A percentile compares a stretch with the other conserved stretches of the same genome.
Evolutionary conservation across 2,888 invertebrate species (phyloP).

Genomic region (Holacanthella duospinosa): DNA sequence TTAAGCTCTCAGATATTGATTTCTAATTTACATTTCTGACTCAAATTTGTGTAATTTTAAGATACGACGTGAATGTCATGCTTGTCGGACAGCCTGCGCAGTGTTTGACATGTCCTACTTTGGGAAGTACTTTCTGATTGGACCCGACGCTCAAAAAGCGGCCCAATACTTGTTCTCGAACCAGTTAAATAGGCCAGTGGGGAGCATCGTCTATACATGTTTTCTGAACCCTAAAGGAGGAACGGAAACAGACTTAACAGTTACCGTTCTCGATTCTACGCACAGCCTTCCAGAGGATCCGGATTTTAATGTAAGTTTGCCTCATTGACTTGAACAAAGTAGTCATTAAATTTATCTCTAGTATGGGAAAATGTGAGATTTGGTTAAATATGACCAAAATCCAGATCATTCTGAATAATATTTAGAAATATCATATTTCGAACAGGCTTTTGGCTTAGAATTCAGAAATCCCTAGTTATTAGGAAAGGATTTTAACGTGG

Average conservation of each 20-base stretch:
- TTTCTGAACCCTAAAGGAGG: slow-evolving; percentile 69
- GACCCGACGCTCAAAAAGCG: slow-evolving; percentile 68
- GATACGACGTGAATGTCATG: slow-evolving; percentile 69
- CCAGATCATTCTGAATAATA: too few relatives aligned
- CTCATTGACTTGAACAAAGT: too few relatives aligned
- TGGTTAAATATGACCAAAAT: too few relatives aligned
- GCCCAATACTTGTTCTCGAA: slow-evolving; percentile 76
- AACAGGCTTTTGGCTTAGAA: too few relatives aligned
- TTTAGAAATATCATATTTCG: too few relatives aligned
- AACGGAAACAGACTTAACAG: slow-evolving; percentile 74
- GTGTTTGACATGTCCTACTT: slow-evolving; percentile 82
- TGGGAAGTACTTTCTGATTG: slow-evolving; percentile 75
- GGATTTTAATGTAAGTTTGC: too few relatives aligned
- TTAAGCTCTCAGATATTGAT: not conserved
- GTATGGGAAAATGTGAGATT: too few relatives aligned
- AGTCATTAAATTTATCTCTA: too few relatives aligned
- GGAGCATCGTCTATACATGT: slow-evolving; percentile 63
- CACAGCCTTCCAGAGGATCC: slow-evolving; percentile 11
- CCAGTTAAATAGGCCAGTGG: slow-evolving; percentile 51
- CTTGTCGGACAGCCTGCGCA: slow-evolving; percentile 66
- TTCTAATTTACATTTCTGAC: not conserved
- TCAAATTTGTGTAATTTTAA: too few relatives aligned
- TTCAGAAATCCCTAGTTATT: too few relatives aligned
- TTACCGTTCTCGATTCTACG: slow-evolving; percentile 43
- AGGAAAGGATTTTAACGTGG: too few relatives aligned